Conservation (phyloP, 2,113 vertebrate genomes). For the Malurus alboscapulatus region DNA sequence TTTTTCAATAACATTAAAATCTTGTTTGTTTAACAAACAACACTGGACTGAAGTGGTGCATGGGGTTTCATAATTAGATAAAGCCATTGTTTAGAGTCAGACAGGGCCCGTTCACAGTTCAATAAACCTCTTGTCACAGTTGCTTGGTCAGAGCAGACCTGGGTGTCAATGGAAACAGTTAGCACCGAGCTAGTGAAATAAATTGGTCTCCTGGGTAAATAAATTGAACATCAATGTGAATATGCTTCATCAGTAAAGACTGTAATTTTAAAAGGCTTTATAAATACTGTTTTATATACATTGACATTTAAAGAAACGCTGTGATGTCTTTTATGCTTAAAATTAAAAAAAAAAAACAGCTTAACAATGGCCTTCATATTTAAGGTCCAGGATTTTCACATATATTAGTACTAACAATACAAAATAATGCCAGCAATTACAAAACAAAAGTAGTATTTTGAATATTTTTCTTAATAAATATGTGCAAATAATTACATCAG, state of each 20-base stretch:
- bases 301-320: constrained; percentile 60
- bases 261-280: constrained; percentile 74
- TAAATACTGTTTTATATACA: constrained; percentile 63
- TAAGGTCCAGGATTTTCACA: background rate
- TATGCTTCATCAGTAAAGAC: constrained; percentile 73
- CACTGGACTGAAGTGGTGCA: constrained; percentile 53
- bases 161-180: constrained; percentile 81
- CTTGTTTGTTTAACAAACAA: constrained; percentile 39
- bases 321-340: background rate
- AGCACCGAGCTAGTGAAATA: constrained; percentile 75
- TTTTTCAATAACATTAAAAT: constrained; percentile 39
- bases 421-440: background rate
- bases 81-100: constrained; percentile 78
- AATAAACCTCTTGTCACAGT: constrained; percentile 87
- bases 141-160: constrained; percentile 80
- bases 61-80: constrained; percentile 78
- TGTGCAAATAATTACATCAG: background rate
- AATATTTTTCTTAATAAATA: background rate
- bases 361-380: background rate
- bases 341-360: background rate
- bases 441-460: background rate
- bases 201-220: constrained; percentile 87
- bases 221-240: constrained; percentile 74
- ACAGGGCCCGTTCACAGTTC: constrained; percentile 81
- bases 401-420: background rate